Percentiles rank a stretch among this genome's conserved stretches.
phyloP scores from a whole-genome alignment of 2,888 invertebrate genomes.

The Campoletis raptor region DNA sequence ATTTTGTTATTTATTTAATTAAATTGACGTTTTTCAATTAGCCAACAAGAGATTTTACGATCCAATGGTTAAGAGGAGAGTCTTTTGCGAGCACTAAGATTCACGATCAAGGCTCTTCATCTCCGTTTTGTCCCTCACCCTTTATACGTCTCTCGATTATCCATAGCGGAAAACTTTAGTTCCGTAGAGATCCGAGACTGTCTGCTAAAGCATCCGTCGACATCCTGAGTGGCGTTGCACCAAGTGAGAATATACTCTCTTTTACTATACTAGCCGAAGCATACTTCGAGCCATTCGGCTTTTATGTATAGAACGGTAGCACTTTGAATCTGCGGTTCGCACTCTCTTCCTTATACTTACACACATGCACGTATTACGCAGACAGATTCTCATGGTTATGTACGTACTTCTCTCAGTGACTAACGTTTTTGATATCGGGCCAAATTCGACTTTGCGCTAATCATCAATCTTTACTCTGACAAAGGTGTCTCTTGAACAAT shows the following conservation, averaged over 20 bases:
- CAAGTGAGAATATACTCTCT: conserved; percentile 27
- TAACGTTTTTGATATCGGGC: conserved; percentile 53
- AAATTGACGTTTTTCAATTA: neutral
- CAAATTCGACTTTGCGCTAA: conserved; percentile 56
- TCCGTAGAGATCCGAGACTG: conserved; percentile 40
- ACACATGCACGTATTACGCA: neutral
- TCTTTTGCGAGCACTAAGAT: conserved; percentile 55
- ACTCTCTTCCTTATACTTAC: conserved; percentile 16
- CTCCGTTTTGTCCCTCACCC: conserved; percentile 1
- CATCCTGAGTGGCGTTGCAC: conserved; percentile 43
- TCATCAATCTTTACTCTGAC: conserved; percentile 46
- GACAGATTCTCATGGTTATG: neutral
- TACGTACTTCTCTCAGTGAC: conserved; percentile 29
- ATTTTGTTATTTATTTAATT: neutral
- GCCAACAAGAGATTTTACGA: neutral
- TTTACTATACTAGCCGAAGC: conserved; percentile 13
- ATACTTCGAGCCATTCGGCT: conserved; percentile 21
- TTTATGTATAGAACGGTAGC: conserved; percentile 25
- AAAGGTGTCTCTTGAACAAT: neutral
- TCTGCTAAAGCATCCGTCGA: conserved; percentile 34
- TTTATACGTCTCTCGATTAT: conserved; percentile 11
- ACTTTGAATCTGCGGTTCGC: conserved; percentile 51
- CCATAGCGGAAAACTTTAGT: conserved; percentile 55
- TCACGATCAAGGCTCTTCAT: conserved; percentile 38
- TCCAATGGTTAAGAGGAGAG: neutral